A percentile compares a stretch with the other conserved stretches of the same genome.
phyloP scores from a whole-genome alignment of 2,113 vertebrate genomes.

The Halichoeres trimaculatus region DNA sequence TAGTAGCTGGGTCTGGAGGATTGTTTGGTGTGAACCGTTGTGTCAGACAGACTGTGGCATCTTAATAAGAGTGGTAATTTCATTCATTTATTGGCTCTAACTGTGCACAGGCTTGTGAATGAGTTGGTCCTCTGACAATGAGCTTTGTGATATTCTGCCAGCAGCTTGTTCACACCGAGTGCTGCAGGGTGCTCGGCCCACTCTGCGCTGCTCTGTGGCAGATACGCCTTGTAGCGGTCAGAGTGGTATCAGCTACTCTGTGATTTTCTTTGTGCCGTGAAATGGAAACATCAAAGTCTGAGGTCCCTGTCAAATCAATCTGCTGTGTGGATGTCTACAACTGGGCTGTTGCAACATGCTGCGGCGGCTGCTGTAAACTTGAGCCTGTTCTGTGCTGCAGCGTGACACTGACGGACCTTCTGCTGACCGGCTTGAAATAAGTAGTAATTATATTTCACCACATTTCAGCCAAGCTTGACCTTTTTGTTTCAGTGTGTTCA shows the following conservation, averaged over 20 bases:
- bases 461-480: conserved; percentile 2
- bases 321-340: conserved; percentile 28
- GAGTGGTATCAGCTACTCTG: conserved; percentile 41
- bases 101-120: conserved; percentile 1
- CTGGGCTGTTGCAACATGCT: not conserved
- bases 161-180: conserved; percentile 32
- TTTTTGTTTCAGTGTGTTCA: conserved; percentile 2
- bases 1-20: not conserved
- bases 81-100: conserved; percentile 26
- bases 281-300: conserved; percentile 60
- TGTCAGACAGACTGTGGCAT: conserved; percentile 1
- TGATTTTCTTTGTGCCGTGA: conserved; percentile 36
- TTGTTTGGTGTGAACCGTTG: conserved; percentile 14
- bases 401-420: not conserved
- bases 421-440: conserved; percentile 11
- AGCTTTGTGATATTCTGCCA: conserved; percentile 21
- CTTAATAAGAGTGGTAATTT: conserved; percentile 45
- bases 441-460: not conserved
- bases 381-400: conserved; percentile 1
- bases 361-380: conserved; percentile 4
- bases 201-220: conserved; percentile 3
- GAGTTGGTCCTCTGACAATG: conserved; percentile 11
- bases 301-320: conserved; percentile 47
- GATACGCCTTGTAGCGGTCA: conserved; percentile 26
- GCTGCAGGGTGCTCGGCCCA: not conserved